phyloP scores from a whole-genome alignment of 92 coral and sea anemone species.

The Virgularia gustaviana region DNA sequence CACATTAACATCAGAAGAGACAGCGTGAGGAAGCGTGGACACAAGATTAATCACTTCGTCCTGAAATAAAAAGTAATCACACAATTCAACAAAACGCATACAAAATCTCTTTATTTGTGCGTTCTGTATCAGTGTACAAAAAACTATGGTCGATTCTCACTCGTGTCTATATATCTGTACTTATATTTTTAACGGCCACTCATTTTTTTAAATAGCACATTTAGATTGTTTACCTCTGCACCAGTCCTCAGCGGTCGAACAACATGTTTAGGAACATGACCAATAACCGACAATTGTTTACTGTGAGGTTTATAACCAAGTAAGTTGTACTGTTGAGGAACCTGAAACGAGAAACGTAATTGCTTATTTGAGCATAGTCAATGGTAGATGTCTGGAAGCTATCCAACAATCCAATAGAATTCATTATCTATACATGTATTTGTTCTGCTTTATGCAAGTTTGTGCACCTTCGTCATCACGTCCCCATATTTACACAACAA shows the following conservation, averaged over 20 bases:
- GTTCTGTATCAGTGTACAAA: not conserved
- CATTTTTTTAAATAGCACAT: not conserved
- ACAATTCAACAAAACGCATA: not conserved
- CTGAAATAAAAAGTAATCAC: slow-evolving; percentile 41
- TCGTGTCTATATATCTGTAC: too few relatives aligned
- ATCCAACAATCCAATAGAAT: too few relatives aligned
- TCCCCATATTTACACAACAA: too few relatives aligned
- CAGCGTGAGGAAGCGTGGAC: slow-evolving; percentile 58
- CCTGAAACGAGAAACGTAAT: too few relatives aligned
- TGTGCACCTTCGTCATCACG: too few relatives aligned
- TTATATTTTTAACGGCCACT: not conserved
- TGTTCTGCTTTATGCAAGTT: too few relatives aligned
- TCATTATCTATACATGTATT: too few relatives aligned
- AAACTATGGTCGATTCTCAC: too few relatives aligned
- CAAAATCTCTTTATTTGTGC: too few relatives aligned
- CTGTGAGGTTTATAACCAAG: slow-evolving; percentile 80
- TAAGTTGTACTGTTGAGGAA: slow-evolving; percentile 78
- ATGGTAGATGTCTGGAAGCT: too few relatives aligned
- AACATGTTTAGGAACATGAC: slow-evolving; percentile 80
- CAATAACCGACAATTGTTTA: slow-evolving; percentile 70
- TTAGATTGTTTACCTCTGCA: slow-evolving; percentile 67
- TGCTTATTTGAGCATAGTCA: too few relatives aligned
- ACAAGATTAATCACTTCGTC: slow-evolving; percentile 78
- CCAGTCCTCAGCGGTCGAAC: slow-evolving; percentile 80
- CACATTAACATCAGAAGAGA: slow-evolving; percentile 53